Evolutionary conservation across 2,113 vertebrate genomes (phyloP).

Genomic region (Herpailurus yagouaroundi): DNA sequence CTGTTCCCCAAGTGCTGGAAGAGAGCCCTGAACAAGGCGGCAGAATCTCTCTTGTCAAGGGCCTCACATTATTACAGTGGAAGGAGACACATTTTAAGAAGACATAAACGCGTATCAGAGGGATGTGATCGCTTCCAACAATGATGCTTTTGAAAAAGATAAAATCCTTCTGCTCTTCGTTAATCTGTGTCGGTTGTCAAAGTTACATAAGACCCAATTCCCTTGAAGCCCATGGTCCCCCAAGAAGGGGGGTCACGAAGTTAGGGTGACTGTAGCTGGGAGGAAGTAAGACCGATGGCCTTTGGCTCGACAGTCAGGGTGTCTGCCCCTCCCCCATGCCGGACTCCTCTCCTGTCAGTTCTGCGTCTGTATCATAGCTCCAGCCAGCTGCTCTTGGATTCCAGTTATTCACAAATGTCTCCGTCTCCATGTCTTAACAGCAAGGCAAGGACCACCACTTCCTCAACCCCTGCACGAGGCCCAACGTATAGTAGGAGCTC

Average conservation of each 20-base stretch:
- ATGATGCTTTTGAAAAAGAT: neutral
- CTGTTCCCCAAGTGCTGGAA: neutral
- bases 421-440: neutral
- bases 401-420: neutral
- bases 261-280: neutral
- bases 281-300: neutral
- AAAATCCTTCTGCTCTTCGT: neutral
- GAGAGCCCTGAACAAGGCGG: neutral
- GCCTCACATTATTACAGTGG: neutral
- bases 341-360: neutral
- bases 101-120: neutral
- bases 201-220: neutral
- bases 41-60: neutral
- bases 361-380: neutral
- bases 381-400: neutral
- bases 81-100: neutral
- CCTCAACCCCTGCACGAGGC: neutral
- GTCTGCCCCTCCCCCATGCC: fast-evolving
- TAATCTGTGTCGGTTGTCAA: neutral
- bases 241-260: neutral
- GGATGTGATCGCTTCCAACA: neutral
- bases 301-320: neutral
- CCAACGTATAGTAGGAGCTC: neutral
- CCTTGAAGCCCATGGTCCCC: neutral
- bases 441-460: neutral